Conservation (phyloP, 2,888 invertebrate genomes). For the Byasa hedistus region DNA sequence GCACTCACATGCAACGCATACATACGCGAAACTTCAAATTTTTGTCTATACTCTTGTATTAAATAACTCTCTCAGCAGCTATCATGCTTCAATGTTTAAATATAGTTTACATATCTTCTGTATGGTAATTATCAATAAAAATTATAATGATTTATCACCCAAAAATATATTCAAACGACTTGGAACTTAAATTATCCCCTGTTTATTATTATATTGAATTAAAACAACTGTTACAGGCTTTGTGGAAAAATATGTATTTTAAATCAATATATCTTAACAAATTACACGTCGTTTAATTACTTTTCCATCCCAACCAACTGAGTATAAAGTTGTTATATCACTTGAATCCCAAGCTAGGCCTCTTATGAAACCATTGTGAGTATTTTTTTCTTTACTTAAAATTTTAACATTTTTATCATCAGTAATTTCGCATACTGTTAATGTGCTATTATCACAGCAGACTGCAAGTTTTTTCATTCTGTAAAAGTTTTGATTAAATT, state of each 20-base stretch:
- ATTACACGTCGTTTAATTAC: conserved; percentile 59
- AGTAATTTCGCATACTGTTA: conserved; percentile 57
- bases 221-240: conserved; percentile 26
- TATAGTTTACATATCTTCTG: no score
- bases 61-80: conserved; percentile 54
- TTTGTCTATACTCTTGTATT: conserved; percentile 30
- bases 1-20: conserved; percentile 29
- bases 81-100: conserved; percentile 13
- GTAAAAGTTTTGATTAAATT: conserved; percentile 36
- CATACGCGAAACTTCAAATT: not conserved
- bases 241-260: conserved; percentile 17
- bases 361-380: conserved; percentile 73
- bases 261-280: conserved; percentile 31
- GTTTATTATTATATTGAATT: conserved; percentile 6
- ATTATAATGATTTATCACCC: no score
- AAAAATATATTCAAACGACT: not conserved
- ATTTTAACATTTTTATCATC: conserved; percentile 44
- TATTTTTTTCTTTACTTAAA: conserved; percentile 57
- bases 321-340: conserved; percentile 59
- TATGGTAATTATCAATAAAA: no score
- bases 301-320: conserved; percentile 80
- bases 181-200: not conserved
- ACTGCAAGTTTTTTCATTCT: conserved; percentile 62
- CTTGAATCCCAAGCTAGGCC: conserved; percentile 75
- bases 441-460: conserved; percentile 70